A percentile compares a stretch with the other conserved stretches of the same genome.
Conservation (phyloP, 2,888 invertebrate species). For the Diachrysia chrysitis region DNA sequence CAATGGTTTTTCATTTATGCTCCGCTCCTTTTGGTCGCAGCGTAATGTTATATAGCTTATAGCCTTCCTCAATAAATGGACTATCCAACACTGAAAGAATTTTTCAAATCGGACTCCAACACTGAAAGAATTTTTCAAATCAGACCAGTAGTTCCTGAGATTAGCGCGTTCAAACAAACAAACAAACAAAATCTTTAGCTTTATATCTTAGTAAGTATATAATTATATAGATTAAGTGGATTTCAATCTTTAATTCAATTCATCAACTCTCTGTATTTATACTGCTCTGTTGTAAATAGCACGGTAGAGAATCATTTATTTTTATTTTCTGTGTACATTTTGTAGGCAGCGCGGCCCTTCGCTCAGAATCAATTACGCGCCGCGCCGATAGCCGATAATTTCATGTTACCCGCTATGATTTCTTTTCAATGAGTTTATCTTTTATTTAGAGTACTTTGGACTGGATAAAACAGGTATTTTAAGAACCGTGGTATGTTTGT, state of each 20-base stretch:
- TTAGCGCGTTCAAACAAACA: no score
- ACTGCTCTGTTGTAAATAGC: not conserved
- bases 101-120: no score
- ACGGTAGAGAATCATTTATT: not conserved
- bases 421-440: constrained; percentile 1
- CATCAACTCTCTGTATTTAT: not conserved
- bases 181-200: no score
- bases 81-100: no score
- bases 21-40: no score
- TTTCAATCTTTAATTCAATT: not conserved
- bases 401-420: not conserved
- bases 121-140: no score
- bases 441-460: not conserved
- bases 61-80: no score
- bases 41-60: no score
- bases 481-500: not conserved
- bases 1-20: no score
- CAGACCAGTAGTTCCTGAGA: no score
- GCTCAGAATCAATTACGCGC: not conserved
- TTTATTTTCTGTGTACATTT: not conserved
- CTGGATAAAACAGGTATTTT: not conserved
- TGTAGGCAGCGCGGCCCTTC: not conserved
- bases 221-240: no score
- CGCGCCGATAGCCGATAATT: not conserved
- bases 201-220: no score